Evolutionary conservation across 2,888 invertebrate genomes (phyloP).

Genomic region (Graphium colonna): DNA sequence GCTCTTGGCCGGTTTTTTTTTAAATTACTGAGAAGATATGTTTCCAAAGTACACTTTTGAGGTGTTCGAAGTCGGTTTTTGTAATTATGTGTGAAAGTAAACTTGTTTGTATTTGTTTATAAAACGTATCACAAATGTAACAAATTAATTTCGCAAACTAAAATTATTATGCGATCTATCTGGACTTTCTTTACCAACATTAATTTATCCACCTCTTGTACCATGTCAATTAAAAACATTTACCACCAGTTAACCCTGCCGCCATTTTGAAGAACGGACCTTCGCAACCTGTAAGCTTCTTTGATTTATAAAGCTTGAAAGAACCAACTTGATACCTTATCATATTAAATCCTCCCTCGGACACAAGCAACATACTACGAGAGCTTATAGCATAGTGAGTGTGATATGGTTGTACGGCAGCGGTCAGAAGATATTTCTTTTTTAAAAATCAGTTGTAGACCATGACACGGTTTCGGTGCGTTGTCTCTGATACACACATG

Average conservation of each 20-base stretch:
- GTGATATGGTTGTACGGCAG: conserved; percentile 33
- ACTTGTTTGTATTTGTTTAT: no score
- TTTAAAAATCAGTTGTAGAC: conserved; percentile 68
- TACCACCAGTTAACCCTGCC: conserved; percentile 38
- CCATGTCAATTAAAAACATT: conserved; percentile 31
- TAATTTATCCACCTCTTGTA: conserved; percentile 12
- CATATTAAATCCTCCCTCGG: conserved; percentile 20
- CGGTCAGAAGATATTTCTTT: conserved; percentile 42
- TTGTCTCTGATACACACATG: conserved; percentile 42
- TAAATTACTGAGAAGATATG: no score
- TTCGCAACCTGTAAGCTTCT: conserved; percentile 29
- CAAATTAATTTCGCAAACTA: no score
- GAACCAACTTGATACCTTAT: conserved; percentile 29
- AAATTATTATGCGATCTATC: no score
- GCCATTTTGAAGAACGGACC: conserved; percentile 30
- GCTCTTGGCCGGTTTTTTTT: no score
- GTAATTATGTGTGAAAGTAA: no score
- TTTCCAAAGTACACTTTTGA: no score
- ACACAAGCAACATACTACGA: conserved; percentile 12
- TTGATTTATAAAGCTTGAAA: conserved; percentile 33
- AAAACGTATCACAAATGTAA: no score
- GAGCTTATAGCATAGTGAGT: conserved; percentile 2
- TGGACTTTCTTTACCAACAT: conserved; percentile 27
- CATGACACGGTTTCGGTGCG: conserved; percentile 63
- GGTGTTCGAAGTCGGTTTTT: no score